Conservation (phyloP, 2,888 invertebrate species). For the Ochropleura leucogaster region DNA sequence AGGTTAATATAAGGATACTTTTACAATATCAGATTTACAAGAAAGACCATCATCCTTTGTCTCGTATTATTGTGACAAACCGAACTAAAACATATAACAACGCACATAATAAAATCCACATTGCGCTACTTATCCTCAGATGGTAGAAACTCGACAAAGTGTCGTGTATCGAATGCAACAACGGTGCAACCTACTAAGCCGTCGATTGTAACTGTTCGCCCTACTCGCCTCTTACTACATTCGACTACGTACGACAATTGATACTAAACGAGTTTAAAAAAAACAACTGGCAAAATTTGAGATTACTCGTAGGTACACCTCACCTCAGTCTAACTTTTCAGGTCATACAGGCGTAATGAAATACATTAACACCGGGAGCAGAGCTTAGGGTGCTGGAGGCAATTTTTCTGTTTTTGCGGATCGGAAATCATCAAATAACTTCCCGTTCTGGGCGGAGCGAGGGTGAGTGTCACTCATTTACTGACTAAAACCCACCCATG, state of each 20-base stretch:
- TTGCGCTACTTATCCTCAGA: slow-evolving; percentile 30
- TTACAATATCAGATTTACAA: too few relatives aligned
- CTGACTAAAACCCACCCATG: too few relatives aligned
- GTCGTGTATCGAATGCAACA: slow-evolving; percentile 65
- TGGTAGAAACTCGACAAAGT: slow-evolving; percentile 17
- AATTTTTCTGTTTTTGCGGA: too few relatives aligned
- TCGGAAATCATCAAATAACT: too few relatives aligned
- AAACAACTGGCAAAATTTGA: not conserved
- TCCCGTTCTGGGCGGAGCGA: too few relatives aligned
- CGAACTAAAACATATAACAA: not conserved
- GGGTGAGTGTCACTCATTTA: too few relatives aligned
- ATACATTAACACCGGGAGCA: too few relatives aligned
- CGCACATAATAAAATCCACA: slow-evolving; percentile 27
- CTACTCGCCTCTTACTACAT: slow-evolving; percentile 39
- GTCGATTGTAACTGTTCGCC: slow-evolving; percentile 71
- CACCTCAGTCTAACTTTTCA: not conserved
- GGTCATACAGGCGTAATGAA: not conserved
- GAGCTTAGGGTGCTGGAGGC: too few relatives aligned
- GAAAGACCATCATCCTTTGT: too few relatives aligned
- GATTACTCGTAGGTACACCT: not conserved
- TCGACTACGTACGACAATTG: slow-evolving; percentile 11
- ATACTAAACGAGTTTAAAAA: not conserved
- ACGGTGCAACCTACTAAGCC: slow-evolving; percentile 75
- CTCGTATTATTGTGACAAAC: too few relatives aligned
- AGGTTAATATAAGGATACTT: too few relatives aligned